Evolutionary conservation across 2,113 vertebrate genomes (phyloP).

Genomic region (Anolis sagrei): DNA sequence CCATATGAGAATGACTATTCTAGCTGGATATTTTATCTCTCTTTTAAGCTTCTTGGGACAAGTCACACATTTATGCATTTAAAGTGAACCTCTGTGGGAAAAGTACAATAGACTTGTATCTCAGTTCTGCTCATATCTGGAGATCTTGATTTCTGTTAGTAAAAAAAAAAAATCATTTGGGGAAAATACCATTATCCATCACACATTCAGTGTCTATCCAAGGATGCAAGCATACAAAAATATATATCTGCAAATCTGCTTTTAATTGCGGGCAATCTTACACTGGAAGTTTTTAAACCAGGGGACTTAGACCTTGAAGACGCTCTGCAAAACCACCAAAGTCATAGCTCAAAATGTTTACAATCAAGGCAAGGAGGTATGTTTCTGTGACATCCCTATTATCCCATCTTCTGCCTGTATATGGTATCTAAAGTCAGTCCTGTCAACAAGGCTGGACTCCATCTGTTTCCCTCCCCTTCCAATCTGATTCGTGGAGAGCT

Average conservation of each 20-base stretch:
- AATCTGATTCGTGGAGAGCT: not conserved
- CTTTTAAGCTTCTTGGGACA: not conserved
- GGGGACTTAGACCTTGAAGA: not conserved
- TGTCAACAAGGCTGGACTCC: rapidly evolving
- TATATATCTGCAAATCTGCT: not conserved
- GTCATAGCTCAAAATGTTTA: not conserved
- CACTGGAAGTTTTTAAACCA: not conserved
- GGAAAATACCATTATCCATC: not conserved
- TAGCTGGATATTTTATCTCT: too few species aligned
- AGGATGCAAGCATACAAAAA: not conserved
- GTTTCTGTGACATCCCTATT: not conserved
- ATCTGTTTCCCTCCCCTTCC: not conserved
- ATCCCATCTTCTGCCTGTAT: not conserved
- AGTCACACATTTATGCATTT: not conserved
- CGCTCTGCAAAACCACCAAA: not conserved
- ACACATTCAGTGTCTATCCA: not conserved
- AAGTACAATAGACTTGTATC: not conserved
- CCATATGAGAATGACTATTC: too few species aligned
- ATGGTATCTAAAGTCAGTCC: not conserved
- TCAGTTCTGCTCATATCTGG: not conserved
- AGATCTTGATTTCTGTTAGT: not conserved
- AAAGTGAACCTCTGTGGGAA: not conserved
- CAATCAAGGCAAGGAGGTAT: not conserved
- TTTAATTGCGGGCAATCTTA: not conserved
- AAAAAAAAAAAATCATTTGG: not conserved